Evolutionary conservation across 2,888 invertebrate genomes (phyloP).

Genomic region (Amiota minor): DNA sequence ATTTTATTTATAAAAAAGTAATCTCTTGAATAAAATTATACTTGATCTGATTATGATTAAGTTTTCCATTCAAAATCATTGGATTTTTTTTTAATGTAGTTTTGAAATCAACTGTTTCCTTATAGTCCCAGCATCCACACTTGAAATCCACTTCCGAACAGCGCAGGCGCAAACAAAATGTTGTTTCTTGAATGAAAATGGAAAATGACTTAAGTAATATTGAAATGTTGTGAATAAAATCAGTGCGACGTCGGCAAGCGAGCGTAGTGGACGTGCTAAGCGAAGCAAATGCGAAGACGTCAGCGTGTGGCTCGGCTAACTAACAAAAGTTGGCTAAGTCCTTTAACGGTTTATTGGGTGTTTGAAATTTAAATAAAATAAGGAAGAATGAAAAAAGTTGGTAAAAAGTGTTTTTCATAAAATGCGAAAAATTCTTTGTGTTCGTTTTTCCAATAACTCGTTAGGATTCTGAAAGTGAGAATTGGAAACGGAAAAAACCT

Average conservation of each 20-base stretch:
- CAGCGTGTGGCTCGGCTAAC: constrained; percentile 4
- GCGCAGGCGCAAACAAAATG: constrained; percentile 52
- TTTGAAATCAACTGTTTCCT: constrained; percentile 48
- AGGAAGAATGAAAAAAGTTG: constrained; percentile 23
- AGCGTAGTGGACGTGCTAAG: constrained; percentile 31
- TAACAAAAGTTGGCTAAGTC: constrained; percentile 4
- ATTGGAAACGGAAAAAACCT: too few species aligned
- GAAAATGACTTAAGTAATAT: constrained; percentile 49
- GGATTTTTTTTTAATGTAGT: not conserved
- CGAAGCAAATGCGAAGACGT: constrained; percentile 34
- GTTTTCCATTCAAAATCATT: too few species aligned
- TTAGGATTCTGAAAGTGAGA: too few species aligned
- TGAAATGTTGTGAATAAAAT: constrained; percentile 32
- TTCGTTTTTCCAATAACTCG: too few species aligned
- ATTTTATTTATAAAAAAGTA: too few species aligned
- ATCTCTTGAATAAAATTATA: too few species aligned
- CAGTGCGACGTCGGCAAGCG: constrained; percentile 60
- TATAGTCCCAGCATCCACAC: constrained; percentile 53
- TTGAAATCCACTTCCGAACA: constrained; percentile 22
- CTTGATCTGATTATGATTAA: too few species aligned
- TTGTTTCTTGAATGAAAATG: constrained; percentile 1
- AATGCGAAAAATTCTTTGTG: too few species aligned
- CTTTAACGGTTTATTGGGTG: constrained; percentile 56
- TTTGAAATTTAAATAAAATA: not conserved
- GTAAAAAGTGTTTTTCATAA: too few species aligned